These are phyloP conservation scores for Ditylenchus weischeri DNA, from an alignment of 2,888 invertebrate species.

Conservation along the genomic window DNA sequence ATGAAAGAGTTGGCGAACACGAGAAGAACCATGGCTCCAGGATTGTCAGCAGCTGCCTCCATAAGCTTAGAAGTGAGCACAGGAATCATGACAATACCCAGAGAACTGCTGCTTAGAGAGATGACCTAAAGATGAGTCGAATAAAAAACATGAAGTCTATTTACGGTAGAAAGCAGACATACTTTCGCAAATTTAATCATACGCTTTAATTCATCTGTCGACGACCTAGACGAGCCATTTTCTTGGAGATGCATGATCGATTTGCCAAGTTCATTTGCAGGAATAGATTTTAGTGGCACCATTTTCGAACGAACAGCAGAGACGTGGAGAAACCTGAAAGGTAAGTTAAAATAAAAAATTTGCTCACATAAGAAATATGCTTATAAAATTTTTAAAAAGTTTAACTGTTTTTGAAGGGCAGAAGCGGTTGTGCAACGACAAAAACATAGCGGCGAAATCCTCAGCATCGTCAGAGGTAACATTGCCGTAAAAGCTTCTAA, in stretches of 20 bases:
- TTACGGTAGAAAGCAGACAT: background rate
- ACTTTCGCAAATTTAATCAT: conserved; percentile 52
- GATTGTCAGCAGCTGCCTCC: conserved; percentile 49
- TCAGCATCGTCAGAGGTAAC: too few relatives aligned
- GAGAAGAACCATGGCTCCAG: conserved; percentile 42
- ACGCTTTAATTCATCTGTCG: conserved; percentile 38
- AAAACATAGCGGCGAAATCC: too few relatives aligned
- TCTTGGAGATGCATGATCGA: conserved; percentile 47
- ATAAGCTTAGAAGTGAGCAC: conserved; percentile 48
- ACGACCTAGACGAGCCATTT: conserved; percentile 25
- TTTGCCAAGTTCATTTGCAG: conserved; percentile 47
- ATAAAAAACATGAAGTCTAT: background rate
- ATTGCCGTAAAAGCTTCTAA: too few relatives aligned
- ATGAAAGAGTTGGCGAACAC: conserved; percentile 50
- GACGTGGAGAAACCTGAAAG: too few relatives aligned
- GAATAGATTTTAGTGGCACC: conserved; percentile 43
- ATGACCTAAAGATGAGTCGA: background rate
- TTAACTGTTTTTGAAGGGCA: too few relatives aligned
- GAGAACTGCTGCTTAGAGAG: conserved; percentile 49
- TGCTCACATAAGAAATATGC: too few relatives aligned
- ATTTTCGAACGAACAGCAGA: background rate
- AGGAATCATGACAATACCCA: conserved; percentile 54
- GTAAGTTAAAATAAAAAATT: too few relatives aligned
- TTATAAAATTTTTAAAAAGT: too few relatives aligned
- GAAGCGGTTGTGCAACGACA: too few relatives aligned